Conservation (phyloP, 2,888 invertebrate genomes). For the Tachina lurida region DNA sequence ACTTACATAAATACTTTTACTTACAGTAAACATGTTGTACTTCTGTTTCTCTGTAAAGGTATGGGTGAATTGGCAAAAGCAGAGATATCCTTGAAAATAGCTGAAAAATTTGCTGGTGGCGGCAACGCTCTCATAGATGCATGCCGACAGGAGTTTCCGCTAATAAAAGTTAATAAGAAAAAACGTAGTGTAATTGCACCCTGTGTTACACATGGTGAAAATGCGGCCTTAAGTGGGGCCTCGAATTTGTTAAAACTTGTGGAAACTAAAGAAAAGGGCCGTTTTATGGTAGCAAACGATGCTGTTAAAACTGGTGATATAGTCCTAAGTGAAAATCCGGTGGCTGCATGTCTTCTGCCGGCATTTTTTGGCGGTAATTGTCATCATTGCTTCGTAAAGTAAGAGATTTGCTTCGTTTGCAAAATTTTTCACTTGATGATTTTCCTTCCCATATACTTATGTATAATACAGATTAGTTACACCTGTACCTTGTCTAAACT, state of each 20-base stretch:
- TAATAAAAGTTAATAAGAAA: conserved; percentile 74
- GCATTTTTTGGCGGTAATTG: conserved; percentile 91
- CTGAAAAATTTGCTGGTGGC: conserved; percentile 85
- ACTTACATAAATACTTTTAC: neutral
- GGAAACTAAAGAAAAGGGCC: conserved; percentile 86
- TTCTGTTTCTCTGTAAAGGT: conserved; percentile 77
- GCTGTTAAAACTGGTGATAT: conserved; percentile 87
- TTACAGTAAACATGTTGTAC: neutral
- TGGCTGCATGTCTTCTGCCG: conserved; percentile 88
- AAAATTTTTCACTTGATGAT: neutral
- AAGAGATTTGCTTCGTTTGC: neutral
- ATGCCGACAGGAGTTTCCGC: conserved; percentile 83
- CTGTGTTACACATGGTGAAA: conserved; percentile 84
- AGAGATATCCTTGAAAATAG: conserved; percentile 87
- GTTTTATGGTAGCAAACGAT: conserved; percentile 87
- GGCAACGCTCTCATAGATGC: conserved; percentile 82
- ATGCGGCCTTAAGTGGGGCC: conserved; percentile 84
- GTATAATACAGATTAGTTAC: conserved; percentile 84
- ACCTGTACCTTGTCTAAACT: conserved; percentile 88
- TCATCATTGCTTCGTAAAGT: conserved; percentile 91
- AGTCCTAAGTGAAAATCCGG: conserved; percentile 88
- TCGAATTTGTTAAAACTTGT: conserved; percentile 86
- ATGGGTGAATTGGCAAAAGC: conserved; percentile 85
- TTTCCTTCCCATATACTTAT: conserved; percentile 45
- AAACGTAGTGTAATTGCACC: conserved; percentile 73